phyloP scores from a whole-genome alignment of 2,797 vertebrate species.

The Bovichtus variegatus region DNA sequence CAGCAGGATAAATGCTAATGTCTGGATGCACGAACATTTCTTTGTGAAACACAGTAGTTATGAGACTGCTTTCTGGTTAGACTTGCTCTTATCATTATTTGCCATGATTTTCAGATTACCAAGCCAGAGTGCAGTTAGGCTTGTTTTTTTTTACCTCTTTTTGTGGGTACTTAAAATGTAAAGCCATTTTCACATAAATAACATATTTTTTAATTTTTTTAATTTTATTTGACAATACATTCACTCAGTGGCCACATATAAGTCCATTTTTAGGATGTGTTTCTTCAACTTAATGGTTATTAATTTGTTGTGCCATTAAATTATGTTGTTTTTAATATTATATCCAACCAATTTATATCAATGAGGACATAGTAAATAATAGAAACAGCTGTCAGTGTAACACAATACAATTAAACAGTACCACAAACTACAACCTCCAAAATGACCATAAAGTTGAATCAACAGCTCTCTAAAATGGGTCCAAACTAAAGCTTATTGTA shows the following conservation, averaged over 20 bases:
- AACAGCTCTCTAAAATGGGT: background rate
- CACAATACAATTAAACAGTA: background rate
- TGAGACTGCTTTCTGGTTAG: slow-evolving; percentile 18
- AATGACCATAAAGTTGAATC: background rate
- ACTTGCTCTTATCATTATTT: slow-evolving; percentile 3
- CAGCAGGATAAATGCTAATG: slow-evolving; percentile 52
- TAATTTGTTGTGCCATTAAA: background rate
- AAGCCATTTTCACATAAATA: background rate
- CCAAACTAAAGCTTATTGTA: too few species aligned
- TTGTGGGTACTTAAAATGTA: background rate
- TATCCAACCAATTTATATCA: background rate
- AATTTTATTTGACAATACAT: background rate
- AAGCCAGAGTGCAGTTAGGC: background rate
- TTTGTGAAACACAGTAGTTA: slow-evolving; percentile 16
- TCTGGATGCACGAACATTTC: slow-evolving; percentile 31
- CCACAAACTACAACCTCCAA: background rate
- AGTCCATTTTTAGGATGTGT: background rate
- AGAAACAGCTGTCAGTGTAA: background rate
- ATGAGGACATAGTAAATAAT: background rate
- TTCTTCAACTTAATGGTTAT: background rate
- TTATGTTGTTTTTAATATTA: background rate
- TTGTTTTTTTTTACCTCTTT: background rate
- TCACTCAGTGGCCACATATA: background rate
- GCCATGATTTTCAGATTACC: background rate
- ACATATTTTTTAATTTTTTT: background rate